These are phyloP conservation scores for Leuctra nigra DNA, from an alignment of 2,888 invertebrate genomes.

Conservation along the genomic window DNA sequence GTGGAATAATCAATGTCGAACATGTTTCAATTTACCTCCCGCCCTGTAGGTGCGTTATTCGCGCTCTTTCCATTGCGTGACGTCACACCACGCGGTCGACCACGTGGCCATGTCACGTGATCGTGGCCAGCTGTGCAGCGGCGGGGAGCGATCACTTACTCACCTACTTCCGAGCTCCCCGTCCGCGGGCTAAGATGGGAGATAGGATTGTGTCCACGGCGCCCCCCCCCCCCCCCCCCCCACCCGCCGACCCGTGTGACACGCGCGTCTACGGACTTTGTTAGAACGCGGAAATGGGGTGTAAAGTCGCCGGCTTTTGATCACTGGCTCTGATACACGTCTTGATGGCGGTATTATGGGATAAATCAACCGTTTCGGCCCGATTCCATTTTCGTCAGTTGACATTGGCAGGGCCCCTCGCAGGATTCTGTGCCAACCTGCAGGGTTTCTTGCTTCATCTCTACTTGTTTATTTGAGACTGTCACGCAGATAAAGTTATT, in stretches of 20 bases:
- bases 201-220: neutral
- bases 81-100: neutral
- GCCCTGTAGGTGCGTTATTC: neutral
- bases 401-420: too few species aligned
- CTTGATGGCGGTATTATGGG: too few species aligned
- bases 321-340: too few species aligned
- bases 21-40: neutral
- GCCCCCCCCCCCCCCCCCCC: neutral
- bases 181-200: neutral
- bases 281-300: too few species aligned
- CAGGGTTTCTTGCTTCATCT: too few species aligned
- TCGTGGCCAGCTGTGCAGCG: neutral
- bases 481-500: too few species aligned
- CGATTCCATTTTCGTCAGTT: too few species aligned
- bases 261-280: too few species aligned
- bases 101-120: neutral
- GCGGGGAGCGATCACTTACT: neutral
- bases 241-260: neutral
- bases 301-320: too few species aligned
- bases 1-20: neutral
- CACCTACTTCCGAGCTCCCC: neutral
- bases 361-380: too few species aligned
- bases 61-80: neutral
- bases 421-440: too few species aligned
- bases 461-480: too few species aligned